phyloP scores from a whole-genome alignment of 2,888 invertebrate genomes.

The Acronicta alni region DNA sequence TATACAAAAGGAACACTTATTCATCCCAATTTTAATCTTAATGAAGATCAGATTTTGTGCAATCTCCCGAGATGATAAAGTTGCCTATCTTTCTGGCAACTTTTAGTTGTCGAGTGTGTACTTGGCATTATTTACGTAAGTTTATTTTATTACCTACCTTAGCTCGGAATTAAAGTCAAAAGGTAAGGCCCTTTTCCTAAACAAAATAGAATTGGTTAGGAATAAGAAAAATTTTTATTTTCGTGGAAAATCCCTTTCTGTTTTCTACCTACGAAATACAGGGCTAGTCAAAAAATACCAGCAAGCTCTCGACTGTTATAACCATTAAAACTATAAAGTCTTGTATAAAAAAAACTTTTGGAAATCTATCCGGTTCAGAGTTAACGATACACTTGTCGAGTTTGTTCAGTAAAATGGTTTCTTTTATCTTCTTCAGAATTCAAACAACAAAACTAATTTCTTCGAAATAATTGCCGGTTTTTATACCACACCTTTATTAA shows the following conservation, averaged over 20 bases:
- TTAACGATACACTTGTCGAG: background rate
- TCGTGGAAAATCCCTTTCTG: background rate
- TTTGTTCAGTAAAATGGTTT: background rate
- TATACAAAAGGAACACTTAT: too few species aligned
- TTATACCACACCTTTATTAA: too few species aligned
- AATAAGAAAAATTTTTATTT: background rate
- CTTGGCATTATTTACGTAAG: slow-evolving; percentile 2
- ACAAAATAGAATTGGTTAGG: slow-evolving; percentile 27
- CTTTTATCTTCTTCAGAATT: background rate
- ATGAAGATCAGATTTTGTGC: background rate
- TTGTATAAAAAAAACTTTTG: too few species aligned
- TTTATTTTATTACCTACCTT: slow-evolving; percentile 18
- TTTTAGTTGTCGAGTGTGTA: slow-evolving; percentile 1
- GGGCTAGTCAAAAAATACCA: too few species aligned
- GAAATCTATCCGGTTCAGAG: too few species aligned
- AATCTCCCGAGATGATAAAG: background rate
- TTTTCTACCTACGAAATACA: background rate
- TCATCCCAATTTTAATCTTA: too few species aligned
- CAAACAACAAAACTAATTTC: too few species aligned
- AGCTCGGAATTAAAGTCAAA: slow-evolving; percentile 24
- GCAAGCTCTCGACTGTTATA: background rate
- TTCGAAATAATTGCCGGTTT: too few species aligned
- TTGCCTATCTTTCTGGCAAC: background rate
- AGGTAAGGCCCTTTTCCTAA: slow-evolving; percentile 20
- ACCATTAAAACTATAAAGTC: background rate